Base-by-base conservation (phyloP, 2,113 vertebrate species). In the Acanthisitta chloris region DNA sequence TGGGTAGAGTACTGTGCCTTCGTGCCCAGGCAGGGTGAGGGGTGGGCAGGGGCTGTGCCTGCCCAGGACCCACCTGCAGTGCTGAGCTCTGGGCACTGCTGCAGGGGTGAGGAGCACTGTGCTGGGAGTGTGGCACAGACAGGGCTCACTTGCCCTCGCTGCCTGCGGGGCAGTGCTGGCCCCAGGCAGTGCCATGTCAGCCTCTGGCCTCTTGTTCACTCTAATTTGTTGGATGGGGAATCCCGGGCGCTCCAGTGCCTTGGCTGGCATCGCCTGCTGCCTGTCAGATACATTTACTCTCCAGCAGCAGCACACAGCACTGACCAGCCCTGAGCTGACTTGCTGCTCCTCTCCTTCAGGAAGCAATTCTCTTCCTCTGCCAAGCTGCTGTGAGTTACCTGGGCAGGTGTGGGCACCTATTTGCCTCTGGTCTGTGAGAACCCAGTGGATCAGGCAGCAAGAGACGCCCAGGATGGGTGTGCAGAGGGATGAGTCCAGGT, bases 81-180 rank as follows among this genome's bases (percentile, higher is more conserved):
- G 1, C 38, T 17, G 20, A 4, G 55, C 29, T 28, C 24, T 8
- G 4, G 7, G 38, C 6, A 4, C 25, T 34, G 16, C 59, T 5
- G 0, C 6, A 0, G 3, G 55, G 54, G 4, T 1, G 21, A 42
- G 74, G 40, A 4, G 46, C 4, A 1, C 15, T 0, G 4, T 3
- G 51, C 12, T 1, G 0, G 57, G 18, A 51, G 40, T 3, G 2
- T 0, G 31, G 21, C 12, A 4, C 0, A 0, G 40, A n/a, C 42
- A 33, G 1, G 24, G 7, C 9, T 85, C 2, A 0, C 10, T 29
- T 3, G 0, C 13, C 49, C 34, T 16, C 11, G 0, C 3, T 1
- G 3, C 24, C 48, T 4, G 36, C 54, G 0, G 24, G 20, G 42
- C 81, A 71, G 81, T 0, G 8, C 59, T 70, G 90, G 74, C 84